Percentiles rank a stretch among this genome's conserved stretches.
phyloP scores from a whole-genome alignment of 2,797 vertebrate genomes.

The Crypturellus tataupa region DNA sequence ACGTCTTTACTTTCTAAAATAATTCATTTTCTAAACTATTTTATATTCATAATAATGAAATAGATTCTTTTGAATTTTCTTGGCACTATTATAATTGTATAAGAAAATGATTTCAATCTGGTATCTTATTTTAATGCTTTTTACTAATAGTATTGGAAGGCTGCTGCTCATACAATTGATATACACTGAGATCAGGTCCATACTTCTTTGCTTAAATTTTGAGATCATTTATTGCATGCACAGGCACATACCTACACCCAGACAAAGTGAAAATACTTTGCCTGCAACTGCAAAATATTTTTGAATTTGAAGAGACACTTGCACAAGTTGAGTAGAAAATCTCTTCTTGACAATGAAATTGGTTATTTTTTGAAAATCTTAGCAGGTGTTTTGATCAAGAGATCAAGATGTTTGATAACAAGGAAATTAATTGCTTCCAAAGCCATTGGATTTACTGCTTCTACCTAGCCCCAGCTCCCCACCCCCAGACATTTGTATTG shows the following conservation, averaged over 20 bases:
- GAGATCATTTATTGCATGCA: background rate
- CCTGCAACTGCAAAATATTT: background rate
- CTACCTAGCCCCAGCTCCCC: accelerated
- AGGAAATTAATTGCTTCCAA: background rate
- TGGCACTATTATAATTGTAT: background rate
- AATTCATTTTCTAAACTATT: accelerated
- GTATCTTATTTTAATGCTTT: background rate
- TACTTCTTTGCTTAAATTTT: background rate
- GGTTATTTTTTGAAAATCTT: background rate
- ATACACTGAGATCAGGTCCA: background rate
- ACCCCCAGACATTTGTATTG: no score
- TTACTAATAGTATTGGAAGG: background rate
- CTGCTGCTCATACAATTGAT: background rate
- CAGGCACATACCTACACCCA: conserved; percentile 3
- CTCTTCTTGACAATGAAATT: background rate
- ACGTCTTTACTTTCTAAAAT: background rate
- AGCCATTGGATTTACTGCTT: background rate
- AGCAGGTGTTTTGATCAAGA: background rate
- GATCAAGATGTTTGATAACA: background rate
- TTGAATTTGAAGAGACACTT: conserved; percentile 30
- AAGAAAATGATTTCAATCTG: background rate
- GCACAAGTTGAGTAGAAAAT: background rate
- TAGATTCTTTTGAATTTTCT: background rate
- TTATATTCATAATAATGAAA: background rate
- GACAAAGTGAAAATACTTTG: conserved; percentile 13